These are phyloP conservation scores for Pseudochaenichthys georgianus DNA, from an alignment of 2,797 vertebrate genomes.

Conservation along the genomic window DNA sequence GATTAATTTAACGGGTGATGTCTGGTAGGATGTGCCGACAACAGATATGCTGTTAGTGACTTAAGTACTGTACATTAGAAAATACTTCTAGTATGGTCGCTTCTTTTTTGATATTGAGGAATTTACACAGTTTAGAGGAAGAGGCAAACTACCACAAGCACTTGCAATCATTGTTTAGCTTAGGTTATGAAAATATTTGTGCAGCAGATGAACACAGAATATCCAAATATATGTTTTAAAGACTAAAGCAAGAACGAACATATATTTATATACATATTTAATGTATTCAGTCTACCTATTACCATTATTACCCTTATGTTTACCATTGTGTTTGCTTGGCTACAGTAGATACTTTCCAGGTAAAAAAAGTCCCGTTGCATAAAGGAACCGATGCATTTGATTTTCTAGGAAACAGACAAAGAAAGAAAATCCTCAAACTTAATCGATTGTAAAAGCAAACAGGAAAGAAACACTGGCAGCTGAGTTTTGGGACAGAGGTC, in stretches of 20 bases:
- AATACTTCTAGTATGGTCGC: background rate
- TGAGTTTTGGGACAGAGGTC: constrained; percentile 21
- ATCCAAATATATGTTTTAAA: no score
- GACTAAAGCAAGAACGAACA: no score
- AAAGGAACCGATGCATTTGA: background rate
- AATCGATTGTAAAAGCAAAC: no score
- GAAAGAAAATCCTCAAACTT: background rate
- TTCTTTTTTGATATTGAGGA: background rate
- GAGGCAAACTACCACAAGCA: no score
- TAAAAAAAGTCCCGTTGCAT: background rate
- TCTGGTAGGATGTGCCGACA: background rate
- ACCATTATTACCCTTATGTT: no score
- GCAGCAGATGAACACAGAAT: no score
- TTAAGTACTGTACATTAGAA: background rate
- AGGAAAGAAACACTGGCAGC: background rate
- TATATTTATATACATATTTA: background rate
- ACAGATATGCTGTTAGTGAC: background rate
- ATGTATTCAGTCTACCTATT: background rate
- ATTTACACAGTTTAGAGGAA: background rate
- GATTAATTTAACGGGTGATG: constrained; percentile 10
- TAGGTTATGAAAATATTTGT: no score
- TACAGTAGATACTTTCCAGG: background rate
- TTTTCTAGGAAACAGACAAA: background rate
- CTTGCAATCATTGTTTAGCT: no score
- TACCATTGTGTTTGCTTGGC: background rate